These are phyloP conservation scores for Theocolax elegans DNA, from an alignment of 1,140 invertebrate species.

Conservation along the genomic window DNA sequence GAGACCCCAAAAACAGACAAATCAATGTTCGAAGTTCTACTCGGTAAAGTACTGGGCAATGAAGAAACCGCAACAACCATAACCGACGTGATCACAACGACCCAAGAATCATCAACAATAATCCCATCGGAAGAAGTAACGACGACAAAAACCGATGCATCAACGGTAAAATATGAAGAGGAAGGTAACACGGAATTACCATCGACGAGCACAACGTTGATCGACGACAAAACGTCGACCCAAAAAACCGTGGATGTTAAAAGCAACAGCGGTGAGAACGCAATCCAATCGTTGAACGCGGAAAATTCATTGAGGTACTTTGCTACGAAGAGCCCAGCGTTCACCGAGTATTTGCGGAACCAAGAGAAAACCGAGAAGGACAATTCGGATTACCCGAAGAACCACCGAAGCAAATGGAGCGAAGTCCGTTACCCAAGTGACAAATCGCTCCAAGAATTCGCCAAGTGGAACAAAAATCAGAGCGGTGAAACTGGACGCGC, in stretches of 20 bases:
- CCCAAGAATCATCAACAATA: not conserved
- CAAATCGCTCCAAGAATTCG: constrained; percentile 48
- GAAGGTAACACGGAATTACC: not conserved
- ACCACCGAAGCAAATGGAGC: constrained; percentile 60
- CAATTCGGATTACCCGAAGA: constrained; percentile 55
- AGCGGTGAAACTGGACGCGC: not conserved
- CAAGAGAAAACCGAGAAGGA: constrained; percentile 31
- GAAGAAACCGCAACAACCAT: not conserved
- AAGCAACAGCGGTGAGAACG: constrained; percentile 12
- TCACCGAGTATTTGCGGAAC: constrained; percentile 25
- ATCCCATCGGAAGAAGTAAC: not conserved
- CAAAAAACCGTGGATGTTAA: constrained; percentile 20
- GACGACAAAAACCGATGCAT: not conserved
- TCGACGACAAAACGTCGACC: constrained; percentile 22
- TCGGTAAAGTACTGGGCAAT: constrained; percentile 47
- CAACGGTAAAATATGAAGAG: not conserved
- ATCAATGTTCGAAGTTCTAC: constrained; percentile 45
- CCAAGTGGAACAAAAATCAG: constrained; percentile 45
- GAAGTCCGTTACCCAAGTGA: constrained; percentile 57
- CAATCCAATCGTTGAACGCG: constrained; percentile 5
- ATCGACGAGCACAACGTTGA: constrained; percentile 10
- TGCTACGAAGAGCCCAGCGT: constrained; percentile 26
- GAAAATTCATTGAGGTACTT: constrained; percentile 25
- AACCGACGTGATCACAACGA: constrained; percentile 21
- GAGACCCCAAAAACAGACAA: constrained; percentile 32